Evolutionary conservation across 2,888 invertebrate genomes (phyloP).

Genomic region (Encarsia formosa): DNA sequence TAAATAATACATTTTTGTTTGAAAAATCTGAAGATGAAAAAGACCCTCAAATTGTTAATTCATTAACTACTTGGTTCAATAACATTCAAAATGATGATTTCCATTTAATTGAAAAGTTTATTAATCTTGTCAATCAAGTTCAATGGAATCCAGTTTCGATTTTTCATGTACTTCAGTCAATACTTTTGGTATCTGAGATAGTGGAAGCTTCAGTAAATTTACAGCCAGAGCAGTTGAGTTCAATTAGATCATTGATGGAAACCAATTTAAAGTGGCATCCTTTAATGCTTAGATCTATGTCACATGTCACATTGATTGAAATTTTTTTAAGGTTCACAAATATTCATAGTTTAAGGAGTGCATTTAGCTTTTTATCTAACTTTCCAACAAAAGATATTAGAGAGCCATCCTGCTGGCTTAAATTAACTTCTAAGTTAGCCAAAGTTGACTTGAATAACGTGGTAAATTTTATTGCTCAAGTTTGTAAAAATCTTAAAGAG

Average conservation of each 20-base stretch:
- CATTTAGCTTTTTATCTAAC: constrained; percentile 31
- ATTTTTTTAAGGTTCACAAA: constrained; percentile 27
- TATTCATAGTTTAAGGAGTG: constrained; percentile 24
- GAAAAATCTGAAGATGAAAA: constrained; percentile 31
- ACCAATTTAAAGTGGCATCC: constrained; percentile 35
- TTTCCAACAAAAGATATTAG: constrained; percentile 30
- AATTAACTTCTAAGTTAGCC: constrained; percentile 12
- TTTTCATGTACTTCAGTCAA: constrained; percentile 37
- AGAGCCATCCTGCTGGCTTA: constrained; percentile 29
- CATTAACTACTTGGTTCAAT: constrained; percentile 35
- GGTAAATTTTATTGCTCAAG: constrained; percentile 27
- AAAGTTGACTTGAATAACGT: constrained; percentile 23
- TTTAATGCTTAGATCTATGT: constrained; percentile 31
- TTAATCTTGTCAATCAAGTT: constrained; percentile 30
- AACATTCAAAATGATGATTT: constrained; percentile 17
- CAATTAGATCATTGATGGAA: constrained; percentile 33
- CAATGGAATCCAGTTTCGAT: constrained; percentile 49
- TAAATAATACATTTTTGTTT: constrained; percentile 45
- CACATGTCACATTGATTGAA: constrained; percentile 41
- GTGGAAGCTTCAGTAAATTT: constrained; percentile 3
- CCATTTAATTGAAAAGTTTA: constrained; percentile 33
- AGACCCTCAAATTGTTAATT: constrained; percentile 34
- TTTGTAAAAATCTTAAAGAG: constrained; percentile 19
- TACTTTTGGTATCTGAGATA: constrained; percentile 5
- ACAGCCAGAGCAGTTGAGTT: constrained; percentile 30